These are phyloP conservation scores for Ennomos quercinarius DNA, from an alignment of 2,888 invertebrate genomes.

Conservation along the genomic window DNA sequence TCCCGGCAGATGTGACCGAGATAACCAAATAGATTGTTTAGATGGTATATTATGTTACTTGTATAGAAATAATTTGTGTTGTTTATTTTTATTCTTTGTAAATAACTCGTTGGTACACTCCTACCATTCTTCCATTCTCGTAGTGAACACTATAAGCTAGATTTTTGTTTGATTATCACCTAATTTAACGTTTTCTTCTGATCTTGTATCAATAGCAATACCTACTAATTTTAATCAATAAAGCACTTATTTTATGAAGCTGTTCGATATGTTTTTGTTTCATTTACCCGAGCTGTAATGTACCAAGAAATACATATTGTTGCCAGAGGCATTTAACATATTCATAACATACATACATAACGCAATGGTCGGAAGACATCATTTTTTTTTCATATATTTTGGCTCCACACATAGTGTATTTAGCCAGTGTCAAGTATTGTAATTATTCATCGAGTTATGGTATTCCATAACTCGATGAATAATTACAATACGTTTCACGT, in stretches of 20 bases:
- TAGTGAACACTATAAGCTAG: slow-evolving; percentile 49
- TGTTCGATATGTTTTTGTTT: slow-evolving; percentile 66
- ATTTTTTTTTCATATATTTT: too few species aligned
- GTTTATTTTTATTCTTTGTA: slow-evolving; percentile 56
- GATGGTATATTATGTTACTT: neutral
- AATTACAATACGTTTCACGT: too few species aligned
- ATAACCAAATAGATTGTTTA: slow-evolving; percentile 9
- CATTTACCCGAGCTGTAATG: slow-evolving; percentile 38
- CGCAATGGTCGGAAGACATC: too few species aligned
- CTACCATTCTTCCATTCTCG: slow-evolving; percentile 32
- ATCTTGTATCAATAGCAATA: slow-evolving; percentile 68
- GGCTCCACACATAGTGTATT: too few species aligned
- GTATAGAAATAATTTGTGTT: slow-evolving; percentile 42
- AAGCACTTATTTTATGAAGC: slow-evolving; percentile 84
- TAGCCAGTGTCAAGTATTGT: too few species aligned
- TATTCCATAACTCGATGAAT: too few species aligned
- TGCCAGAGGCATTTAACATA: too few species aligned
- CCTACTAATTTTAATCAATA: slow-evolving; percentile 79
- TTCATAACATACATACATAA: too few species aligned
- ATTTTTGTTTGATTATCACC: slow-evolving; percentile 59
- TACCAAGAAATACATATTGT: too few species aligned
- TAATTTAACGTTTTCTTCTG: slow-evolving; percentile 67
- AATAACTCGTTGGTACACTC: slow-evolving; percentile 55
- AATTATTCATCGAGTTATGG: too few species aligned
- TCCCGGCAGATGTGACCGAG: slow-evolving; percentile 6